Base-by-base conservation (phyloP, 2,797 vertebrate species). In the Iguana delicatissima region DNA sequence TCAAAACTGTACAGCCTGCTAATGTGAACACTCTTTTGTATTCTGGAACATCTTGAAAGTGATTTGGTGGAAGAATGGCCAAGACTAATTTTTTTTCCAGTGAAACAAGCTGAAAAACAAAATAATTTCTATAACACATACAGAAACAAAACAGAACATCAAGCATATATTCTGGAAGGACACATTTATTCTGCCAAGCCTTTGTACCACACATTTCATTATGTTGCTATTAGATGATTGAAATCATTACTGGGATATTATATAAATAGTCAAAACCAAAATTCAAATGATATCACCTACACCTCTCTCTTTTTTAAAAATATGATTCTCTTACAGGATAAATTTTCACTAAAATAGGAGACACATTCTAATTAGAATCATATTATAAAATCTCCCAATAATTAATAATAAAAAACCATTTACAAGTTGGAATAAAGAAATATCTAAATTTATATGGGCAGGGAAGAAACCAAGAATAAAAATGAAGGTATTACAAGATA, bases 21-120 rank as follows among this genome's bases (percentile, higher is more conserved):
- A 90, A 72, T 67, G 85, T 24, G 79, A 95, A 95, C 85, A 89
- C 77, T 93, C 94, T 96, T 97, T 95, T 96, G 94, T 96, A 95
- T 92, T 94, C 67, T 7, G 3, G 55, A 94, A 94, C 0, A 0
- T 85, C 94, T 93, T 93, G 57, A 93, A 95, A 93, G 92, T 22
- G 4, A 62, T 91, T 85, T 76, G 87, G 73, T 88, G 55, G 87
- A 42, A 83, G 57, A 86, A 82, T 52, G 50, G 81, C 46, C 12
- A 22, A 77, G 69, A 83, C 85, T 42, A 87, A 46, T 57, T 55
- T 67, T 79, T 77, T 46, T 35, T 6, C 52, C 91, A 59, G 18
- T 64, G 46, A 62, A 69, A 84, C 22, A 52, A 42, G 84, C 89
- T 82, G 46, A 59, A 86, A 0, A 67, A n/a, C 18, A 86, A 96